Evolutionary conservation across 2,113 vertebrate genomes (phyloP).

Genomic region (Myiagra hebetior): DNA sequence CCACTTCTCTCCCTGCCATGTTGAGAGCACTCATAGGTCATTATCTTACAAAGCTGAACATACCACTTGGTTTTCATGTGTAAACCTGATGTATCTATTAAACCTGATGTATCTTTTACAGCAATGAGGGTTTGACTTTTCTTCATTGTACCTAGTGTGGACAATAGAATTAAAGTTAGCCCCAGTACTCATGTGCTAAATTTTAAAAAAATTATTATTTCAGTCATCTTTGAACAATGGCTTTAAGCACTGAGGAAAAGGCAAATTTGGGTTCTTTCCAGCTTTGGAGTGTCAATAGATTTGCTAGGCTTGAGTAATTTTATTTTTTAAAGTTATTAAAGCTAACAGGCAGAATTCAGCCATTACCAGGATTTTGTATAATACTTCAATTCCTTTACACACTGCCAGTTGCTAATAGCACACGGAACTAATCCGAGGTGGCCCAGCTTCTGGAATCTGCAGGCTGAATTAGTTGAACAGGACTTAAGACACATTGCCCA

Average conservation of each 20-base stretch:
- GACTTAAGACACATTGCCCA: neutral
- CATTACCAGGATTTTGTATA: conserved; percentile 44
- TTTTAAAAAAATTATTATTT: neutral
- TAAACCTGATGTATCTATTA: neutral
- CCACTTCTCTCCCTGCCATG: neutral
- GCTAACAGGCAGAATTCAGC: conserved; percentile 31
- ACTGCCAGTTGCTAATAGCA: conserved; percentile 43
- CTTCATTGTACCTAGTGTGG: neutral
- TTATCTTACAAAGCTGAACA: neutral
- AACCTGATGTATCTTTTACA: neutral
- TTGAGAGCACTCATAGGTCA: neutral
- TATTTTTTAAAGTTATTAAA: conserved; percentile 46
- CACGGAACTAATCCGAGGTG: conserved; percentile 37
- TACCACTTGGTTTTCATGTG: neutral
- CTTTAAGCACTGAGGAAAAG: conserved; percentile 46
- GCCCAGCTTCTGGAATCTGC: conserved; percentile 2
- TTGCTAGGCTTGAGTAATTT: conserved; percentile 29
- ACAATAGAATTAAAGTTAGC: conserved; percentile 12
- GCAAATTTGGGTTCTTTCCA: conserved; percentile 45
- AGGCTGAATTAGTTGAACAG: conserved; percentile 31
- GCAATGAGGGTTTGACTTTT: neutral
- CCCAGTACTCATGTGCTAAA: neutral
- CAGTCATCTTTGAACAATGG: neutral
- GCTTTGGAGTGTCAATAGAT: conserved; percentile 32
- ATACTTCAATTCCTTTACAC: conserved; percentile 27